These are phyloP conservation scores for Scarus forsteni DNA, from an alignment of 2,797 vertebrate genomes.

Conservation along the genomic window DNA sequence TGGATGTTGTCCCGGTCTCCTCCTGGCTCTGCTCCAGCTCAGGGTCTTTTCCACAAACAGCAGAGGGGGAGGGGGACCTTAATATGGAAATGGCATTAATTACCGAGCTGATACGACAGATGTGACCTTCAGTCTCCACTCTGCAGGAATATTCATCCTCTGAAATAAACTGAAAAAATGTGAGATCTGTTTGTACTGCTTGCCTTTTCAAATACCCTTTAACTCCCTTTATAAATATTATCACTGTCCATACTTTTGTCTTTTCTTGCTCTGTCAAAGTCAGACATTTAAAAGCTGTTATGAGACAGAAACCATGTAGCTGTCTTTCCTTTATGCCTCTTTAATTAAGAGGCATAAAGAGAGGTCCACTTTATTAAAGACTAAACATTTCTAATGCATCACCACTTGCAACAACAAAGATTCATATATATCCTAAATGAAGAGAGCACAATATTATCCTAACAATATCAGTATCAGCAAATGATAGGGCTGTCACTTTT, in stretches of 20 bases:
- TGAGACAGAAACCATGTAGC: too few relatives aligned
- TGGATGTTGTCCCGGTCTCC: constrained; percentile 75
- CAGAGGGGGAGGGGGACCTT: constrained; percentile 44
- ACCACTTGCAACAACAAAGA: too few relatives aligned
- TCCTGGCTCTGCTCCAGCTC: constrained; percentile 68
- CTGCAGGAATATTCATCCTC: constrained; percentile 54
- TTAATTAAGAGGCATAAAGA: too few relatives aligned
- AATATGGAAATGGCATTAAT: constrained; percentile 81
- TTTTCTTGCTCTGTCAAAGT: too few relatives aligned
- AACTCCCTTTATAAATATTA: neutral
- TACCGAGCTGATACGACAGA: constrained; percentile 75
- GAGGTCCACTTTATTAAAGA: too few relatives aligned
- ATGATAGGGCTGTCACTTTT: too few relatives aligned
- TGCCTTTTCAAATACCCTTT: neutral
- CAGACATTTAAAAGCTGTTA: too few relatives aligned
- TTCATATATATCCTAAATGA: too few relatives aligned
- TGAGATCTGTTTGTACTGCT: constrained; percentile 23
- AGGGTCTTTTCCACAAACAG: constrained; percentile 67
- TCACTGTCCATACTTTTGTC: neutral
- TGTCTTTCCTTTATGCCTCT: too few relatives aligned
- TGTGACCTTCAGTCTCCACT: constrained; percentile 72
- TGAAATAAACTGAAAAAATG: constrained; percentile 22
- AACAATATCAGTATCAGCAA: too few relatives aligned
- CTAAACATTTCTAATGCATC: too few relatives aligned
- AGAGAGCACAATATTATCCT: too few relatives aligned